These are phyloP conservation scores for Lampris megalopsis DNA, from an alignment of 2,113 vertebrate genomes.

Conservation along the genomic window DNA sequence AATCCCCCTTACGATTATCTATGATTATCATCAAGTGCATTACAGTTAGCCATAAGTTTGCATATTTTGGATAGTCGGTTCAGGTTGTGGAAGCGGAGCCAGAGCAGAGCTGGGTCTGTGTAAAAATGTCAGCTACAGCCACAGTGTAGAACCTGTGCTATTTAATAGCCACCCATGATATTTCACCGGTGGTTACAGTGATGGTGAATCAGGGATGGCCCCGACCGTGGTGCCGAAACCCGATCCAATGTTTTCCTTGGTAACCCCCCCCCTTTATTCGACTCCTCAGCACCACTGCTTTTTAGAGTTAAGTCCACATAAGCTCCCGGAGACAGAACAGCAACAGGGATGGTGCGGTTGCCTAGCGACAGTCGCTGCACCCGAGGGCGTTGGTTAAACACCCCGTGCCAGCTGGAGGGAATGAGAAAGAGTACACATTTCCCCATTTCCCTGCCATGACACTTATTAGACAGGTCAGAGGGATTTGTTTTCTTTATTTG, in stretches of 20 bases:
- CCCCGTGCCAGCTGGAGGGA: conserved; percentile 67
- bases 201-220: conserved; percentile 60
- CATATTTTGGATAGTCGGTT: too few relatives aligned
- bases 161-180: conserved; percentile 9
- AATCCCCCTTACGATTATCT: too few relatives aligned
- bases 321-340: conserved; percentile 77
- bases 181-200: conserved; percentile 19
- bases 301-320: conserved; percentile 81
- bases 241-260: conserved; percentile 80
- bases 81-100: not conserved
- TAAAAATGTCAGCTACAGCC: not conserved
- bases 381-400: conserved; percentile 80
- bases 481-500: conserved; percentile 55
- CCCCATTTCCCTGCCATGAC: conserved; percentile 36
- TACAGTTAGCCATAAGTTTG: not conserved
- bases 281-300: conserved; percentile 76
- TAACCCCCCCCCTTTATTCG: conserved; percentile 69
- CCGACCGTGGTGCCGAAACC: conserved; percentile 57
- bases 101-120: conserved; percentile 6
- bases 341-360: conserved; percentile 75
- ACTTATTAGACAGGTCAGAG: conserved; percentile 37
- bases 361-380: conserved; percentile 79
- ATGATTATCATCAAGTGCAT: not conserved
- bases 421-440: conserved; percentile 40
- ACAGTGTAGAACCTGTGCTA: not conserved